Conservation (phyloP, 2,797 vertebrate genomes). For the Microctenopoma steveboyesi region DNA sequence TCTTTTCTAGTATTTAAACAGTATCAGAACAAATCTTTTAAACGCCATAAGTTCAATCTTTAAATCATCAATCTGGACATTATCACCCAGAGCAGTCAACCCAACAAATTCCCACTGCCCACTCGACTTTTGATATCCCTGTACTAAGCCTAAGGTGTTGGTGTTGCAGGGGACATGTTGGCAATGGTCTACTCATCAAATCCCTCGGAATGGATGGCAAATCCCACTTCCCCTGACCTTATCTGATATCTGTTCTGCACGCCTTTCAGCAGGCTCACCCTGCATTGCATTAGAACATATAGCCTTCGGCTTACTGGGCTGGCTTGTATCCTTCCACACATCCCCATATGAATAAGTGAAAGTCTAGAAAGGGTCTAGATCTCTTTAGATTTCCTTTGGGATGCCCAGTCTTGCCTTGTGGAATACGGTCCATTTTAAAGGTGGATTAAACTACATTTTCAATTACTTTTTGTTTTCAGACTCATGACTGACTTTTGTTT, state of each 20-base stretch:
- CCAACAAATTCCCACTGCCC: conserved; percentile 34
- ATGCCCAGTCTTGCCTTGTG: conserved; percentile 30
- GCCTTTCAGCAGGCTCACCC: conserved; percentile 62
- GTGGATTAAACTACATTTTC: conserved; percentile 55
- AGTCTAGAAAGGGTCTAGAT: conserved; percentile 54
- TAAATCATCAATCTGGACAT: conserved; percentile 25
- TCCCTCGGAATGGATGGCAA: conserved; percentile 65
- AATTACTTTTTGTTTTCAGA: conserved; percentile 41
- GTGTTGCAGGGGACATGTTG: conserved; percentile 38
- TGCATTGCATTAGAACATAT: conserved; percentile 60
- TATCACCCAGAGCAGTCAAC: conserved; percentile 20
- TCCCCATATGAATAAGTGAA: conserved; percentile 72
- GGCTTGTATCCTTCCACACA: conserved; percentile 34
- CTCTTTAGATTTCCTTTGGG: conserved; percentile 71
- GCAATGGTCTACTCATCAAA: conserved; percentile 70
- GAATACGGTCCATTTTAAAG: conserved; percentile 51
- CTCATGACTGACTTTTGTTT: conserved; percentile 26
- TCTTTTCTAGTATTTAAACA: conserved; percentile 1
- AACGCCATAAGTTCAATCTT: conserved; percentile 2
- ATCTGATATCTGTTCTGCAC: conserved; percentile 65
- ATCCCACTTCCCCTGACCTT: conserved; percentile 69
- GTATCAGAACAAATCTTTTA: conserved; percentile 22
- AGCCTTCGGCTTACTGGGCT: conserved; percentile 56
- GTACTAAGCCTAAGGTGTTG: conserved; percentile 51
- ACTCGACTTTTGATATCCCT: conserved; percentile 52